phyloP scores from a whole-genome alignment of 2,113 vertebrate genomes.

The Psettodes erumei region DNA sequence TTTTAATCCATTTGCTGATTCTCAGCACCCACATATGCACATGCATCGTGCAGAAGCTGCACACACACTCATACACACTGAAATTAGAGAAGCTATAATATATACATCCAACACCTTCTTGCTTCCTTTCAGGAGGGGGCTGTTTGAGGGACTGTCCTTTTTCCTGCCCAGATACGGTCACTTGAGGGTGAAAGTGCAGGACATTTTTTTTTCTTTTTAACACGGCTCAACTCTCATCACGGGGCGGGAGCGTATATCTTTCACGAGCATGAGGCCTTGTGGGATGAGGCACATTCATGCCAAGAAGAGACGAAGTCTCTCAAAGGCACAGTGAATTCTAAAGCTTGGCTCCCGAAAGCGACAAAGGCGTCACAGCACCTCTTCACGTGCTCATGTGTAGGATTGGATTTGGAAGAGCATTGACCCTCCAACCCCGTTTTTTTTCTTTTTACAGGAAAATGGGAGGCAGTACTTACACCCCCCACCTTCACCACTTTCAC shows the following conservation, averaged over 20 bases:
- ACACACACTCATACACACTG: not conserved
- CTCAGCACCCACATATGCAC: conserved; percentile 28
- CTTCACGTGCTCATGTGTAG: conserved; percentile 48
- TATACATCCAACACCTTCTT: not conserved
- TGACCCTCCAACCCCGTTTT: conserved; percentile 45
- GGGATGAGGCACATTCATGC: conserved; percentile 50
- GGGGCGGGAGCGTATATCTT: conserved; percentile 54
- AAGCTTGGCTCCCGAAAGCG: conserved; percentile 44
- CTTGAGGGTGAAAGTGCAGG: conserved; percentile 39
- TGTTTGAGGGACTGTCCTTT: conserved; percentile 6
- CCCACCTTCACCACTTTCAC: conserved; percentile 15
- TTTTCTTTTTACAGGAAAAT: not conserved
- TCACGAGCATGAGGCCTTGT: conserved; percentile 49
- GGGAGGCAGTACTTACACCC: not conserved
- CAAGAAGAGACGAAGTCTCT: conserved; percentile 45
- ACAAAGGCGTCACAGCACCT: conserved; percentile 28
- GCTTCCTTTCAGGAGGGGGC: not conserved
- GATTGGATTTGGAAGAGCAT: conserved; percentile 61
- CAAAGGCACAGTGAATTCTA: conserved; percentile 56
- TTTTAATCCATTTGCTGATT: conserved; percentile 39
- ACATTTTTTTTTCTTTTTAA: conserved; percentile 18
- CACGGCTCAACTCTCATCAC: conserved; percentile 23
- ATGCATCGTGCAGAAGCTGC: not conserved
- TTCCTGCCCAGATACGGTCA: conserved; percentile 29
- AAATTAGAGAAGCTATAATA: not conserved